phyloP scores from a whole-genome alignment of 2,888 invertebrate species.

The Stenotaenia linearis region DNA sequence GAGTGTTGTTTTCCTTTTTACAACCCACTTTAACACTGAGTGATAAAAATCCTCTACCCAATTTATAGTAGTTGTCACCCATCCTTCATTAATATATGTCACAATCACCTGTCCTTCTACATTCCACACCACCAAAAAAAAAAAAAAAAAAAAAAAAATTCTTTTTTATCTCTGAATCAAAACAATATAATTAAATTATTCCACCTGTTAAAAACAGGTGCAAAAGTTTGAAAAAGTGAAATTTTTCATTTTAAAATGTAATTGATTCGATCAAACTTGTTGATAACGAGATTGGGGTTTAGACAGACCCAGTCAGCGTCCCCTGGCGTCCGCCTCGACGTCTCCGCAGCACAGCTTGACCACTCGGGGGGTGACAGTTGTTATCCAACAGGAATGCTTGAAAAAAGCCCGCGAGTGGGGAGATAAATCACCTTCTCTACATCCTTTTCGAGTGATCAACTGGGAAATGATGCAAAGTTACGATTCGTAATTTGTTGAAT shows the following conservation, averaged over 20 bases:
- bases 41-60: conserved; percentile 2
- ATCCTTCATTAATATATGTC: conserved; percentile 2
- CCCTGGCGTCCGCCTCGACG: conserved; percentile 9
- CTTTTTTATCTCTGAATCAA: not conserved
- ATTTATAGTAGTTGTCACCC: not conserved
- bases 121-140: not conserved
- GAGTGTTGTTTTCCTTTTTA: not conserved
- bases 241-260: not conserved
- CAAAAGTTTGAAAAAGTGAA: not conserved
- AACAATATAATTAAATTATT: not conserved
- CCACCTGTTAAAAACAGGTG: not conserved
- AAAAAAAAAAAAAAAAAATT: not conserved
- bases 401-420: not conserved
- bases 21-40: not conserved
- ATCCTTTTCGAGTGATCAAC: not conserved
- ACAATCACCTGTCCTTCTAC: not conserved
- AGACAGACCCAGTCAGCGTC: not conserved
- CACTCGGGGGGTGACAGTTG: conserved; percentile 6
- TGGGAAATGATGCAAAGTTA: not conserved
- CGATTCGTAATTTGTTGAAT: no score
- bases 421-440: not conserved
- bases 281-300: not conserved
- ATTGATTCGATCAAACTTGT: not conserved
- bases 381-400: not conserved
- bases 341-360: conserved; percentile 9